Evolutionary conservation across 2,888 invertebrate genomes (phyloP).

Genomic region (Thymelicus lineola): DNA sequence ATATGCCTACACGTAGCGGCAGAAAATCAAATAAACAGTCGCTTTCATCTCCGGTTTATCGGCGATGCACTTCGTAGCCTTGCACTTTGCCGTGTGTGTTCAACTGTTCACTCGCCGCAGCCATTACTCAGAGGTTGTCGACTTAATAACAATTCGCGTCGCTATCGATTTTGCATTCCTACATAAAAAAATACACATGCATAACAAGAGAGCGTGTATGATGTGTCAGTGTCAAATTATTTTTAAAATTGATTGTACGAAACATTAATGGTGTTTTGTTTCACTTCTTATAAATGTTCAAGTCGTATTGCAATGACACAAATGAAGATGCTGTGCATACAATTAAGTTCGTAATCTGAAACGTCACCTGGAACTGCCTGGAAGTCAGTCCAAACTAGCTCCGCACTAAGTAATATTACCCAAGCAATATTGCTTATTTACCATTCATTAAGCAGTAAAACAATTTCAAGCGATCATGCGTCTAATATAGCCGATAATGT

Average conservation of each 20-base stretch:
- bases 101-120: conserved; percentile 62
- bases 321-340: not conserved
- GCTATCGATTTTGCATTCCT: conserved; percentile 59
- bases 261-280: not conserved
- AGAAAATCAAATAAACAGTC: conserved; percentile 81
- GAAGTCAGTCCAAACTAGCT: conserved; percentile 14
- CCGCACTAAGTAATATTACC: conserved; percentile 8
- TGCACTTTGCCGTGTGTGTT: conserved; percentile 69
- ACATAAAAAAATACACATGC: conserved; percentile 26
- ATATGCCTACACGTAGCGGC: conserved; percentile 66
- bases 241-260: not conserved
- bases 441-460: conserved; percentile 64
- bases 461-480: conserved; percentile 66
- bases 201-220: not conserved
- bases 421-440: conserved; percentile 49
- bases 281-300: not conserved
- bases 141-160: conserved; percentile 59
- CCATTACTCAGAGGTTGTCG: conserved; percentile 69
- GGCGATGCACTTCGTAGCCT: conserved; percentile 77
- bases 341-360: conserved; percentile 5
- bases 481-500: conserved; percentile 72
- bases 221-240: conserved; percentile 2
- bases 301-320: not conserved
- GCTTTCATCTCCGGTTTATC: conserved; percentile 80
- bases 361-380: conserved; percentile 10